These are phyloP conservation scores for Margarornis squamiger DNA, from an alignment of 2,797 vertebrate species.

Conservation along the genomic window DNA sequence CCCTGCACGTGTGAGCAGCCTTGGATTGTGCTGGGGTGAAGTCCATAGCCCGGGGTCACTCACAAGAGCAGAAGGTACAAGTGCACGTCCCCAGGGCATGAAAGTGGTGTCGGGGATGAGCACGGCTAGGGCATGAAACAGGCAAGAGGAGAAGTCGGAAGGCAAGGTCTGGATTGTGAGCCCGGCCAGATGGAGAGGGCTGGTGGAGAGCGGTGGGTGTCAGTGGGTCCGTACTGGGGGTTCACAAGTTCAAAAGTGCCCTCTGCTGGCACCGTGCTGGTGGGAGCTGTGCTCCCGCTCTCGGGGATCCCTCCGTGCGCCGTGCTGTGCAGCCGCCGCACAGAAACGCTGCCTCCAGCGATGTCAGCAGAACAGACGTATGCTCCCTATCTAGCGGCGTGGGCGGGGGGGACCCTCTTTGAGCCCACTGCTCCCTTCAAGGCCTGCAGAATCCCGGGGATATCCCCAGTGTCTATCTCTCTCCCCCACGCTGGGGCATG, in stretches of 20 bases:
- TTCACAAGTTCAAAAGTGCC: not conserved
- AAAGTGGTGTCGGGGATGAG: not conserved
- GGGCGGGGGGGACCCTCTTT: not conserved
- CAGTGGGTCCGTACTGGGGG: rapidly evolving
- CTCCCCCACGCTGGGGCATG: rapidly evolving
- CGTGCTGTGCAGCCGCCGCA: not conserved
- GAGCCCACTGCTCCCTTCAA: not conserved
- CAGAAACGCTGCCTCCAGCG: not conserved
- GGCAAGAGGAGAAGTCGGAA: not conserved
- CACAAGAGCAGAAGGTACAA: not conserved
- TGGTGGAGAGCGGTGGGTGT: too few relatives aligned
- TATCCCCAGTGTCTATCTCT: rapidly evolving
- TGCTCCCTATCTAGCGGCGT: rapidly evolving
- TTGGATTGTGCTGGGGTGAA: not conserved
- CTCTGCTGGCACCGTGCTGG: not conserved
- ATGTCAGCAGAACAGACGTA: not conserved
- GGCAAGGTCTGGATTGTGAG: rapidly evolving
- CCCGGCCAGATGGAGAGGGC: too few relatives aligned
- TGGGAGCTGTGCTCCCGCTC: rapidly evolving
- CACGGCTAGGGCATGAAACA: rapidly evolving
- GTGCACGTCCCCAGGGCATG: rapidly evolving
- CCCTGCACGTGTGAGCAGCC: rapidly evolving
- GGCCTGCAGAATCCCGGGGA: not conserved
- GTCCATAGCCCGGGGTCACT: rapidly evolving
- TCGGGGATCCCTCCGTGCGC: rapidly evolving